Evolutionary conservation across 2,113 vertebrate genomes (phyloP).

Genomic region (Sphaerodactylus townsendi): DNA sequence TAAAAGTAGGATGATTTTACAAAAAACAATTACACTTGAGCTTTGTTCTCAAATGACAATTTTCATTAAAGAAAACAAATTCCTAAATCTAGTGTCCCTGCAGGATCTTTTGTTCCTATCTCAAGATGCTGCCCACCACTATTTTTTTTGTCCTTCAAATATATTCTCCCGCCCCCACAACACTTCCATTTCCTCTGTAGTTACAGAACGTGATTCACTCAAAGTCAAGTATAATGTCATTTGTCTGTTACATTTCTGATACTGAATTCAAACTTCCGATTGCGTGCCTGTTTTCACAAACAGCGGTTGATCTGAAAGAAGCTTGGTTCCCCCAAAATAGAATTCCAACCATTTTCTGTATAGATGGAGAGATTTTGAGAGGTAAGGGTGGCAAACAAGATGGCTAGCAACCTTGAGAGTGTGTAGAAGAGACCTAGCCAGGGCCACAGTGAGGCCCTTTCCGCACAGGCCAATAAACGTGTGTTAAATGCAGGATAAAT

Average conservation of each 20-base stretch:
- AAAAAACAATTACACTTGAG: no score
- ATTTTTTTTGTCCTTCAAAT: not conserved
- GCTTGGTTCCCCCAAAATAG: conserved; percentile 49
- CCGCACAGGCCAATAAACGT: no score
- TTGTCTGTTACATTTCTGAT: conserved; percentile 48
- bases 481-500: no score
- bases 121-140: not conserved
- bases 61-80: not conserved
- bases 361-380: conserved; percentile 30
- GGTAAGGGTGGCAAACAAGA: no score
- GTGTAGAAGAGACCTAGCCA: no score
- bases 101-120: not conserved
- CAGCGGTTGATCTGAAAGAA: conserved; percentile 29
- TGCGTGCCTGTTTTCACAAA: conserved; percentile 51
- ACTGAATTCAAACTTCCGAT: conserved; percentile 31
- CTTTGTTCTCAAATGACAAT: not conserved
- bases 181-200: not conserved
- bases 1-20: not conserved
- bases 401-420: not conserved
- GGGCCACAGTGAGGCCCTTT: no score
- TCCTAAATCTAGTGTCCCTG: not conserved
- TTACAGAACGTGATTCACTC: not conserved
- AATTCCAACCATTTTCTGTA: conserved; percentile 51
- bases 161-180: not conserved
- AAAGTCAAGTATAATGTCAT: conserved; percentile 1